These are phyloP conservation scores for Holacanthus passer DNA, from an alignment of 2,113 vertebrate genomes.

Conservation along the genomic window DNA sequence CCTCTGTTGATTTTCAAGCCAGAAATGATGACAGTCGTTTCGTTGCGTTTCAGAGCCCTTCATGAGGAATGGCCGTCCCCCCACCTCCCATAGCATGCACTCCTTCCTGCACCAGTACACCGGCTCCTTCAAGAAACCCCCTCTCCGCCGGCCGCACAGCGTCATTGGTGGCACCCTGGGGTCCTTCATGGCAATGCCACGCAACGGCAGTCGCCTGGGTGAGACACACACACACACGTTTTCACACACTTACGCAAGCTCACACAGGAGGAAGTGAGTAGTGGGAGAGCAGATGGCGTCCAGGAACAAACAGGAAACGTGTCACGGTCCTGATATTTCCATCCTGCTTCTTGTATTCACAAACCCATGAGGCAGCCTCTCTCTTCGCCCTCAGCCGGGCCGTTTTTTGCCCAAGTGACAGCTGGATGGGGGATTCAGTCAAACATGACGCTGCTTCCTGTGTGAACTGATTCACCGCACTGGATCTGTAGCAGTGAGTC, in stretches of 20 bases:
- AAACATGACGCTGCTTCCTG: conserved; percentile 46
- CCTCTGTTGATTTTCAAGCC: background rate
- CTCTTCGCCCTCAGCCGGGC: conserved; percentile 7
- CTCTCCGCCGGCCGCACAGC: conserved; percentile 94
- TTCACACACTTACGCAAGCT: background rate
- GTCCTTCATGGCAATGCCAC: conserved; percentile 95
- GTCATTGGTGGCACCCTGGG: conserved; percentile 95
- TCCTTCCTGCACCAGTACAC: conserved; percentile 98
- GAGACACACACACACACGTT: conserved; percentile 65
- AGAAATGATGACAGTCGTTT: background rate
- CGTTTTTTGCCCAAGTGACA: conserved; percentile 33
- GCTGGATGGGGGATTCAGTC: conserved; percentile 39
- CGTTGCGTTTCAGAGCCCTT: conserved; percentile 89
- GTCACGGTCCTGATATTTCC: conserved; percentile 63
- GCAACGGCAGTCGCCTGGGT: conserved; percentile 96
- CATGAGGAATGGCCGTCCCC: conserved; percentile 97
- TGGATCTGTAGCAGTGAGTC: background rate
- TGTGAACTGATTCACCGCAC: conserved; percentile 42
- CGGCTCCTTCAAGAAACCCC: conserved; percentile 96
- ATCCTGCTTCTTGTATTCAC: conserved; percentile 35
- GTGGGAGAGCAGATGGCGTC: conserved; percentile 70
- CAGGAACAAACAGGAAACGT: conserved; percentile 75
- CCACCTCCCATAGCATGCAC: conserved; percentile 96
- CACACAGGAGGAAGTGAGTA: conserved; percentile 65
- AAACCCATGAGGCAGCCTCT: conserved; percentile 9